Evolutionary conservation across 2,888 invertebrate genomes (phyloP).

Genomic region (Metallyticus violacea): DNA sequence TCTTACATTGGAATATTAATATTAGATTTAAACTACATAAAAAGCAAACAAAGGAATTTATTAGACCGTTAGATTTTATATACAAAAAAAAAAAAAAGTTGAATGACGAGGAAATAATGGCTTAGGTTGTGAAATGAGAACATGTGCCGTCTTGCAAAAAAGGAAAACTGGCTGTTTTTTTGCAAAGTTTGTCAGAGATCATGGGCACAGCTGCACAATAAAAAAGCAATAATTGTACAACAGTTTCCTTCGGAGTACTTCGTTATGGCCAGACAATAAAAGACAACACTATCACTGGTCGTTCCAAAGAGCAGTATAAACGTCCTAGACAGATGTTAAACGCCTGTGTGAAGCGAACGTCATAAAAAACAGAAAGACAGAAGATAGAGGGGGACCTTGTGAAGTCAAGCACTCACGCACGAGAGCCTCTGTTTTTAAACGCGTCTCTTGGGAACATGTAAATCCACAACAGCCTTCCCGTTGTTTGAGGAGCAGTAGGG

Average conservation of each 20-base stretch:
- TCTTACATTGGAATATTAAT: no score
- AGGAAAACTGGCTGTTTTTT: not conserved
- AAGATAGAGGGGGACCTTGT: not conserved
- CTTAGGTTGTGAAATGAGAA: not conserved
- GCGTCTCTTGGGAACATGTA: not conserved
- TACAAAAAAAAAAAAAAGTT: no score
- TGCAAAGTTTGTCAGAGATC: not conserved
- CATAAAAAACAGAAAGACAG: slow-evolving; percentile 13
- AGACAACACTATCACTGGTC: not conserved
- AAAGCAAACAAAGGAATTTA: no score
- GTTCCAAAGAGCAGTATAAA: not conserved
- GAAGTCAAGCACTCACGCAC: not conserved
- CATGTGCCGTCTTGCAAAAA: not conserved
- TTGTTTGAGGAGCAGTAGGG: not conserved
- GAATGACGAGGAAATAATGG: no score
- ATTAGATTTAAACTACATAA: no score
- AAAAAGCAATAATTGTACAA: not conserved
- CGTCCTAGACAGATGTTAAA: not conserved
- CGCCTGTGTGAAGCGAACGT: not conserved
- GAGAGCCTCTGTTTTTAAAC: not conserved
- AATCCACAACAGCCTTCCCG: not conserved
- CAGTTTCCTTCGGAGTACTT: not conserved
- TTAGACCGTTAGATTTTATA: no score
- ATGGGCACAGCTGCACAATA: not conserved
- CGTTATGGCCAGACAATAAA: not conserved